Conservation (phyloP, 2,888 invertebrate genomes). For the Hemistola chrysoprasaria region DNA sequence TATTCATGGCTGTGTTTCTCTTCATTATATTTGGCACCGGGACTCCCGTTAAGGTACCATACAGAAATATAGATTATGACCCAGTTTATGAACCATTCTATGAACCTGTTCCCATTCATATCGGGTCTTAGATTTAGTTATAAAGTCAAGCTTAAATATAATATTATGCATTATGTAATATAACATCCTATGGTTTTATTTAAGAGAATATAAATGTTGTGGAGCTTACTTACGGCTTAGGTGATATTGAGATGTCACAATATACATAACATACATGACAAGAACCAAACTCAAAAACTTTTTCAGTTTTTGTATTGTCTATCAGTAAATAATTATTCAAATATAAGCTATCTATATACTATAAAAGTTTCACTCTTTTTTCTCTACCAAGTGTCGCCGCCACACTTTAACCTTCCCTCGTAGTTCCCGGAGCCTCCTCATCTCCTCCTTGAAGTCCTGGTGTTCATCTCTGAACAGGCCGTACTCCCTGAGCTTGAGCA, state of each 20-base stretch:
- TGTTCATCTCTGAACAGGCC: constrained; percentile 94
- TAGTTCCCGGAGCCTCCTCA: constrained; percentile 87
- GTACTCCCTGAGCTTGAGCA: constrained; percentile 87
- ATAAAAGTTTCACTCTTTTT: constrained; percentile 47
- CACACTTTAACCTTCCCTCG: constrained; percentile 87
- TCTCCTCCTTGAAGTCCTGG: constrained; percentile 94
- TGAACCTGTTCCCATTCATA: constrained; percentile 18
- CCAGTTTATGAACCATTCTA: too few relatives aligned
- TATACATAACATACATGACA: too few relatives aligned
- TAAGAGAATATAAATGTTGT: too few relatives aligned
- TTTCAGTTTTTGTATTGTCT: too few relatives aligned
- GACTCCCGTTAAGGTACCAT: constrained; percentile 19
- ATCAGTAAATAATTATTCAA: too few relatives aligned
- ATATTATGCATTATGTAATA: neutral
- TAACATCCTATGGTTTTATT: too few relatives aligned
- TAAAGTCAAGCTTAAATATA: neutral
- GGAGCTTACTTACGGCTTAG: too few relatives aligned
- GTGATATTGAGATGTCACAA: too few relatives aligned
- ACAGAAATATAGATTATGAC: constrained; percentile 19
- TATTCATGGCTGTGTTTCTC: constrained; percentile 28
- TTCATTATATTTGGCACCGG: constrained; percentile 31
- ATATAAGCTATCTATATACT: too few relatives aligned
- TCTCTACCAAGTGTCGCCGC: constrained; percentile 70
- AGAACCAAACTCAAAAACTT: too few relatives aligned
- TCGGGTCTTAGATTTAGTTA: neutral